These are phyloP conservation scores for Pycnonotus jocosus DNA, from an alignment of 2,113 vertebrate genomes.

Conservation along the genomic window DNA sequence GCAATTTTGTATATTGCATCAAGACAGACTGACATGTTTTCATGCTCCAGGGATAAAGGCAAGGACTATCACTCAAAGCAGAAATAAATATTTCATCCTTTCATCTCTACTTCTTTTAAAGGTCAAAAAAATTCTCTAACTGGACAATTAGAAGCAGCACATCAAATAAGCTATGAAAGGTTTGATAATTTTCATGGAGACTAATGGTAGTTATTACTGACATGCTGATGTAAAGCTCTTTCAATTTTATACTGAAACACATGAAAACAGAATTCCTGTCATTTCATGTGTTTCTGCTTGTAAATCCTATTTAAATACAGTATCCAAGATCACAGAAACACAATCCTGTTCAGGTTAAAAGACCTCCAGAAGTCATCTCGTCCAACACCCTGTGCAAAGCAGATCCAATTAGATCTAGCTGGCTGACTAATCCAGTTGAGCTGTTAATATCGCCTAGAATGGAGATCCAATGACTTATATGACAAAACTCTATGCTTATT, in stretches of 20 bases:
- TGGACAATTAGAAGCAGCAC: constrained; percentile 10
- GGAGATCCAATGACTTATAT: neutral
- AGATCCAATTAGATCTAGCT: neutral
- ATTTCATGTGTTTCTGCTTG: neutral
- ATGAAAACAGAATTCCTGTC: neutral
- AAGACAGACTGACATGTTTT: neutral
- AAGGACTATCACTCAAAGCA: neutral
- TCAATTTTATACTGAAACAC: neutral
- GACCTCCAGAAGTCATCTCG: neutral
- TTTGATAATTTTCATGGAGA: neutral
- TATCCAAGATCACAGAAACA: neutral
- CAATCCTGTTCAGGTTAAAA: neutral
- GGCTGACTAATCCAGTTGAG: neutral
- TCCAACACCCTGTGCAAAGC: neutral
- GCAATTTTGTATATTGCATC: neutral
- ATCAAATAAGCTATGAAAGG: neutral
- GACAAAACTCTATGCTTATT: neutral
- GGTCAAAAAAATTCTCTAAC: neutral
- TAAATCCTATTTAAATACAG: neutral
- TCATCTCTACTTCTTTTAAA: neutral
- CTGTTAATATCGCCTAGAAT: neutral
- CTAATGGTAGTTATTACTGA: neutral
- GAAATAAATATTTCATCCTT: neutral
- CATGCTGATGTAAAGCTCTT: neutral
- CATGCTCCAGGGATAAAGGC: neutral